Evolutionary conservation across 2,113 vertebrate genomes (phyloP).

Genomic region (Brachypodius melanocephalos): DNA sequence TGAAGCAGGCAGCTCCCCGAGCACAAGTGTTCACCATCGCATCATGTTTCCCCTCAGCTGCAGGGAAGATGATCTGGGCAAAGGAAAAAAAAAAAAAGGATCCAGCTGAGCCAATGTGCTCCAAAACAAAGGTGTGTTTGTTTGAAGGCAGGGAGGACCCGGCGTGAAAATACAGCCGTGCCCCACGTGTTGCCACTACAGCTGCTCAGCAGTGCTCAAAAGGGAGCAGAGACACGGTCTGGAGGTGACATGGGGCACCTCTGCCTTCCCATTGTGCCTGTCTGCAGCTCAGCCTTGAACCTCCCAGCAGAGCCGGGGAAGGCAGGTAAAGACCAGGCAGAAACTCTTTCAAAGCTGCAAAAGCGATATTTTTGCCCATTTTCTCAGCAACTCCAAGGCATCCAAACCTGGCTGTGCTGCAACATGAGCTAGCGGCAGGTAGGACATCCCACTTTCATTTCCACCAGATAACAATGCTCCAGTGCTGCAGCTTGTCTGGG

Average conservation of each 20-base stretch:
- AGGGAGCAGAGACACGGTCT: background rate
- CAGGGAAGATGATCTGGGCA: constrained; percentile 2
- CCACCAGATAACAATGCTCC: background rate
- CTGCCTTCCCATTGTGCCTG: background rate
- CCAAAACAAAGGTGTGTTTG: constrained; percentile 26
- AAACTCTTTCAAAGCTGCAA: background rate
- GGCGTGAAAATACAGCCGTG: background rate
- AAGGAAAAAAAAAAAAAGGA: background rate
- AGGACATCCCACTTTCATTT: background rate
- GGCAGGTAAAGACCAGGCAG: background rate
- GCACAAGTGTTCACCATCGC: background rate
- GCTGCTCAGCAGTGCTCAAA: background rate
- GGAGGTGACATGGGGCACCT: background rate
- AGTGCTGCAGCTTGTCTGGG: background rate
- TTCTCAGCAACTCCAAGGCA: background rate
- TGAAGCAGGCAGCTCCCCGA: background rate
- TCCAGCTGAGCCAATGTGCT: background rate
- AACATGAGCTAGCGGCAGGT: background rate
- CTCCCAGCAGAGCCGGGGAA: background rate
- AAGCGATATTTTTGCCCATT: background rate
- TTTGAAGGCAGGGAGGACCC: background rate
- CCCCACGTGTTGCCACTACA: background rate
- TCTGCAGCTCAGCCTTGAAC: background rate
- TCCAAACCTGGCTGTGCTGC: background rate
- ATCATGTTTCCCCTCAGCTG: constrained; percentile 31